These are phyloP conservation scores for Passer montanus DNA, from an alignment of 2,113 vertebrate genomes.

Conservation along the genomic window DNA sequence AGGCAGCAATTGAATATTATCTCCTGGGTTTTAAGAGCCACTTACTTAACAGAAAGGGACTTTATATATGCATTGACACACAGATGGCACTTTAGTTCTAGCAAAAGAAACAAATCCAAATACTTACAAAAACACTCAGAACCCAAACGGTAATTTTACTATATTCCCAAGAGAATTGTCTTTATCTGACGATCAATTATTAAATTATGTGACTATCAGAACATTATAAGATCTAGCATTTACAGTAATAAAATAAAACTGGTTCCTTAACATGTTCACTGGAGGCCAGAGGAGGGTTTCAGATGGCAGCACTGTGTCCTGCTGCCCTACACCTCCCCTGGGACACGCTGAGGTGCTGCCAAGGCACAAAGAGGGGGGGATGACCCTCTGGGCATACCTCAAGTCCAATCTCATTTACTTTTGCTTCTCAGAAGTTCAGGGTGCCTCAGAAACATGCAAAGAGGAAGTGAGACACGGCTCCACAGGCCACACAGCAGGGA, in stretches of 20 bases:
- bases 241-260: background rate
- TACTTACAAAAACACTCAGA: constrained; percentile 45
- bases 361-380: background rate
- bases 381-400: background rate
- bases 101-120: constrained; percentile 38
- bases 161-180: background rate
- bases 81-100: constrained; percentile 40
- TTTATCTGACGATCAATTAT: constrained; percentile 29
- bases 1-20: constrained; percentile 52
- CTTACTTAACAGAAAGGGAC: constrained; percentile 43
- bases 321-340: background rate
- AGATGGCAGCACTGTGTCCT: background rate
- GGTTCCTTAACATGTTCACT: background rate
- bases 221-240: background rate
- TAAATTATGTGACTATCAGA: background rate
- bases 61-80: constrained; percentile 15
- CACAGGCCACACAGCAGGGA: background rate
- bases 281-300: background rate
- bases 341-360: background rate
- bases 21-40: constrained; percentile 35
- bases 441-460: background rate
- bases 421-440: background rate
- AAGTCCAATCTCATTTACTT: background rate
- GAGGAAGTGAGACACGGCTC: background rate
- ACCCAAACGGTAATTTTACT: background rate